Evolutionary conservation across 2,797 vertebrate genomes (phyloP), one percentile per base, ranked within the genome.

Genomic region (Phoxinus dragarum): DNA sequence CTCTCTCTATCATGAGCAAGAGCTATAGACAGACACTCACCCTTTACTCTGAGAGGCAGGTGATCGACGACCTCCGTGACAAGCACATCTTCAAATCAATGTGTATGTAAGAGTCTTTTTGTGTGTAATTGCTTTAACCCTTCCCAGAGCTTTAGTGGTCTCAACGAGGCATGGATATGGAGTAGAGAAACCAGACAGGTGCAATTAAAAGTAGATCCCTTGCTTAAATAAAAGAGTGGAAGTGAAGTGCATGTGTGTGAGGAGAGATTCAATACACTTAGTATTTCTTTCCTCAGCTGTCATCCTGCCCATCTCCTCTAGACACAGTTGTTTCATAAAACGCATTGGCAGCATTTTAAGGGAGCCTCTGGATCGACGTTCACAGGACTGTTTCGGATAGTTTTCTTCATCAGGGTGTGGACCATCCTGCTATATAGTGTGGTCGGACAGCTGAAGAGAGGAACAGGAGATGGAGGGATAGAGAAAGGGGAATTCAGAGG

Each of bases 331-430:
- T 66, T 69, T 75, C 52, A 81, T 71, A 69, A 78, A 84, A 83
- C 9, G 81, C 73, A 73, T 66, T 86, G 84, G 86, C 84, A 76
- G 75, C 74, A 73, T 86, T 82, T 86, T 86, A 84, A 86, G 86
- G 79, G 86, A 52, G 81, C 86, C 44, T 82, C 69, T 82, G 78
- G 75, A 49, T 83, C 82, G 85, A 72, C 61, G 69, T 84, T 87
- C 11, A 56, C 34, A 72, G 76, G 54, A 86, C 73, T 47, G 36
- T 74, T 83, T 84, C 72, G 49, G 76, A 52, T 17, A 36, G 84
- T 79, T 81, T 81, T 83, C 81, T 64, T 59, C 64, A 59, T 52
- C 64, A 36, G 82, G 78, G 82, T 83, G 85, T 66, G 64, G 56
- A 44, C 61, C 7, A 6, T 12, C 47, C 11, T 56, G 23, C 56